Base-by-base conservation (phyloP, 2,888 invertebrate species). In the Agrotis segetum region DNA sequence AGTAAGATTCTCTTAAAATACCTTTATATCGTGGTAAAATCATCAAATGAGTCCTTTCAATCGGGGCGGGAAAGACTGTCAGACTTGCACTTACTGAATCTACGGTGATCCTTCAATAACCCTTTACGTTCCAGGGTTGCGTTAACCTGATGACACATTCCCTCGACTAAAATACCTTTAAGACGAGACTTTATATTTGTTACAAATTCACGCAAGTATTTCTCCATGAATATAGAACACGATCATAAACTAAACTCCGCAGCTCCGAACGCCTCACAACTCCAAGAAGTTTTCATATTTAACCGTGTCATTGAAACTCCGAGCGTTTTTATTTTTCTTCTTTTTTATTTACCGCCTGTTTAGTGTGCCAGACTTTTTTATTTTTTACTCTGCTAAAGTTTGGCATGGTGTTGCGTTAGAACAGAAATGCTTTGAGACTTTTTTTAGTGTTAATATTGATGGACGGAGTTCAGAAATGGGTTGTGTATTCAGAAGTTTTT, bases 251-350 rank as follows among this genome's bases (percentile, higher is more conserved):
- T 19, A 44, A 69, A 79, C 67, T 74, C 21, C 55, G 16, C 34
- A 69, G 76, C 67, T 74, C 21, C 55, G 13, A 24, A 52, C 56
- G 44, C 29, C 53, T 65, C 53, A 29, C 70, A 76, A 76, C 66
- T 69, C 68, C 17, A n/a, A 21, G 61, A 83, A 84, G 64, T 84
- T 81, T 81, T 74, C 72, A 70, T 81, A 83, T 80, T 74, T 69
- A 77, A 83, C 63, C 77, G 74, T 77, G 81, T 83, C 85, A 74
- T 83, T 71, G 74, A 67, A 71, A 74, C 71, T 71, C 56, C 9
- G 34, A 16, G 21, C 24, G 60, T 64, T 74, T 78, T 67, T 66
- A 13, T 63, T 29, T 64, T 70, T 44, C 52, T 13, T 44, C 40
- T 47, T 55, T 67, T 63, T 77, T 66, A 63, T 74, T 55, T 55